These are phyloP conservation scores for Diorhabda carinulata DNA, from an alignment of 1,140 invertebrate species.

Conservation along the genomic window DNA sequence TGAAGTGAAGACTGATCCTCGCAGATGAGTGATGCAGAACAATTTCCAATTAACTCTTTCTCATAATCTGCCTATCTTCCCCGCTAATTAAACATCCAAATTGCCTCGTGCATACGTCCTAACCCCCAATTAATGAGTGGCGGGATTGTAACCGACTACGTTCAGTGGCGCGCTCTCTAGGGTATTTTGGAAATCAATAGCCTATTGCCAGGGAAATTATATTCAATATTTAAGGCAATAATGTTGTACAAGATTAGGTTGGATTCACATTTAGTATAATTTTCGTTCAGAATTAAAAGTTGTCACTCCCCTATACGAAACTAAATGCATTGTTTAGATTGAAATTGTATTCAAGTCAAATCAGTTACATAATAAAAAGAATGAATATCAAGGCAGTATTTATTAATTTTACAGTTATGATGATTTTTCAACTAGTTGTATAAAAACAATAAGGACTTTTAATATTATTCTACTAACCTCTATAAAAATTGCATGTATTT, in stretches of 20 bases:
- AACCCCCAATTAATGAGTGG: conserved; percentile 27
- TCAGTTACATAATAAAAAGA: no score
- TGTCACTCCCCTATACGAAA: no score
- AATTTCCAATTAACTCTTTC: conserved; percentile 31
- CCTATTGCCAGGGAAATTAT: not conserved
- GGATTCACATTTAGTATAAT: no score
- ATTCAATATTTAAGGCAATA: not conserved
- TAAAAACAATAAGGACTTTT: no score
- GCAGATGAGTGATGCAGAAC: conserved; percentile 19
- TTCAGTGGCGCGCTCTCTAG: conserved; percentile 1
- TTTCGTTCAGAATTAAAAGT: no score
- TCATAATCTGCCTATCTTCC: conserved; percentile 23
- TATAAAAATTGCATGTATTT: no score
- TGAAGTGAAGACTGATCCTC: conserved; percentile 11
- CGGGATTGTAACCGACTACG: conserved; percentile 11
- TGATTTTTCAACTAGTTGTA: no score
- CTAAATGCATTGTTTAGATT: no score
- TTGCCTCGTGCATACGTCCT: conserved; percentile 23
- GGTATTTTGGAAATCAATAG: conserved; percentile 2
- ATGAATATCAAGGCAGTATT: no score
- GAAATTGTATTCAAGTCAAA: no score
- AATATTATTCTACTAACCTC: no score
- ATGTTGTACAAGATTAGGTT: not conserved
- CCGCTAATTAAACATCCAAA: conserved; percentile 21
- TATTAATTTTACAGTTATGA: no score